Base-by-base conservation (phyloP, 2,113 vertebrate species). In the Anolis sagrei region DNA sequence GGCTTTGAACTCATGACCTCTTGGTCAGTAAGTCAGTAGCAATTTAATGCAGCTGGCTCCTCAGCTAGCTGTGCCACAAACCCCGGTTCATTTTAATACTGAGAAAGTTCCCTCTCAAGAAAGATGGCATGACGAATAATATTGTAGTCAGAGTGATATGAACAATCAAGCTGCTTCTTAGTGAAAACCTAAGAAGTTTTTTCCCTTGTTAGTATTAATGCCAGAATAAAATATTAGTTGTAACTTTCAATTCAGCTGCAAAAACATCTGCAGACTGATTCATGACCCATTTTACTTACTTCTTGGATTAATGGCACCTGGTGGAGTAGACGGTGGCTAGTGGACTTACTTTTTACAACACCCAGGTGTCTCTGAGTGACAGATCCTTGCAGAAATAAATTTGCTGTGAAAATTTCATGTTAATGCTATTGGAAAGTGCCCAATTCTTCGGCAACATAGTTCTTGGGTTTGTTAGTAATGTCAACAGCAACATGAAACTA, bases 371-470 rank as follows among this genome's bases (percentile, higher is more conserved):
- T 69, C 68, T 32, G 32, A 77, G 73, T 0, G 0, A 61, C 74
- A 84, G 73, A 80, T 34, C 48, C 79, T 7, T 58, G 25, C 77
- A 18, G 76, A 85, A 36, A 34, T 86, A 66, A 79, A 72, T 88
- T 51, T 13, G n/a, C 34, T 70, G 25, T 78, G 84, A 32, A 83
- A 76, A 21, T 84, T 88, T 87, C 49, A 75, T 18, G 1, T 86
- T 62, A 54, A 74, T 73, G 44, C 74, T 81, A 86, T 54, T 83
- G 81, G 76, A 86, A 91, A 91, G 76, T 8, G 32, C 16, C 87
- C 83, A 18, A 3, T 75, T 82, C 68, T 85, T 90, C 19, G 84
- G 39, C 87, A 92, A 80, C 82, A 81, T 39, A 76, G 70, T 48
- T 61, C 58, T 7, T 79, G 79, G 79, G 91, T 21, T 82, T 86